A percentile compares a stretch with the other conserved stretches of the same genome.
phyloP scores from a whole-genome alignment of 2,113 vertebrate genomes.

The Hipposideros armiger region DNA sequence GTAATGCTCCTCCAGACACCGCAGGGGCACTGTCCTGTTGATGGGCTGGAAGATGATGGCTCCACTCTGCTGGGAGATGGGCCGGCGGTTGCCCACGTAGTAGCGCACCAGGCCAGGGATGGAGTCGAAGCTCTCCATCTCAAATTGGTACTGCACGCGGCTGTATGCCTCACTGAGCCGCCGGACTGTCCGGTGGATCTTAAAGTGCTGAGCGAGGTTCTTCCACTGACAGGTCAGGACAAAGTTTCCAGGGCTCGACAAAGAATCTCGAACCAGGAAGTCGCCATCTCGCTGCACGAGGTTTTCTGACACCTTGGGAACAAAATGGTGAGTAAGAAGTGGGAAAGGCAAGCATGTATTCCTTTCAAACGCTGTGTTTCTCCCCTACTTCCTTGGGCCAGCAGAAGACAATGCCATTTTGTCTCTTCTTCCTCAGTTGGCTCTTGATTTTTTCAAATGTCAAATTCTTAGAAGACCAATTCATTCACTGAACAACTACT shows the following conservation, averaged over 20 bases:
- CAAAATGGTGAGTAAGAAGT: not conserved
- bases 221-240: conserved; percentile 99
- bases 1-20: conserved; percentile 95
- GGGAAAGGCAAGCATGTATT: rapidly evolving
- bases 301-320: conserved; percentile 93
- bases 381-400: not conserved
- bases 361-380: not conserved
- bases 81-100: conserved; percentile 96
- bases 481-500: not conserved
- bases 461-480: not conserved
- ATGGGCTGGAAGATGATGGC: conserved; percentile 98
- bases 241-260: conserved; percentile 96
- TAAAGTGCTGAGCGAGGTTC: conserved; percentile 96
- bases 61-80: conserved; percentile 95
- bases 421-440: not conserved
- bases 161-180: conserved; percentile 95
- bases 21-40: conserved; percentile 94
- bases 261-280: conserved; percentile 96
- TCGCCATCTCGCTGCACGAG: conserved; percentile 96
- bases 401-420: not conserved
- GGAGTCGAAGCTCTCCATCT: conserved; percentile 95
- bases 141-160: conserved; percentile 95
- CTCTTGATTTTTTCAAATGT: not conserved
- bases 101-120: conserved; percentile 95
- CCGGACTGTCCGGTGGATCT: conserved; percentile 94